Evolutionary conservation across 2,888 invertebrate species (phyloP), one percentile per base, ranked within the genome.

Genomic region (Agrochola macilenta): DNA sequence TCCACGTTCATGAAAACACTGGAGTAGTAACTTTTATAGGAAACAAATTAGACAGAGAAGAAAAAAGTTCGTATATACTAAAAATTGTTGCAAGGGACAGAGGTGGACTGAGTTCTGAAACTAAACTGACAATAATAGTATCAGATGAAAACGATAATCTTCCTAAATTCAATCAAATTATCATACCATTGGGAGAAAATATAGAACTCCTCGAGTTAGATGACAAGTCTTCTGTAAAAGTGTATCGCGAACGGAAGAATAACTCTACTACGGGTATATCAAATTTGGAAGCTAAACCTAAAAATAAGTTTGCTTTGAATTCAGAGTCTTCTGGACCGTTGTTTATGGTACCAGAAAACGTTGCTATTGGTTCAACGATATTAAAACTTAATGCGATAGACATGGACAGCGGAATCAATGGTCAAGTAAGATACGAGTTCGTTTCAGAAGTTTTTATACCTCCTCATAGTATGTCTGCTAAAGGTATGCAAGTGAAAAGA

Each of bases 91-190:
- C 98, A 7, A 97, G 97, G 87, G 98, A 98, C 88, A 97, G 97
- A 91, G 98, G 98, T 12, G 98, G 98, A 64, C 93, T 99, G 20
- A 97, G 97, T 69, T 98, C 98, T 1, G 98, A 98, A 92, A 98
- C 98, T 0, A 97, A 97, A 89, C 92, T 99, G 14, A 97, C 97
- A 1, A 97, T 99, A 65, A 96, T 95, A 0, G 95, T 99, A 43
- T 97, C 97, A 8, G 99, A 99, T 91, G 98, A 98, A 90, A 99
- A 99, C 90, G 99, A 99, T 91, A 98, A 98, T 92, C 91, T 97
- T 23, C 98, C 98, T 0, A 96, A 96, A 71, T 98, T 98, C 88
- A 97, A 97, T 75, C 97, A 98, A 90, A 97, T 98, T 87, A 96
- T 97, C 0, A 97, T 98, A 58, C 97, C 98, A 8, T 97, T 98